Evolutionary conservation across 2,888 invertebrate genomes (phyloP).

Genomic region (Seira sanloemensis): DNA sequence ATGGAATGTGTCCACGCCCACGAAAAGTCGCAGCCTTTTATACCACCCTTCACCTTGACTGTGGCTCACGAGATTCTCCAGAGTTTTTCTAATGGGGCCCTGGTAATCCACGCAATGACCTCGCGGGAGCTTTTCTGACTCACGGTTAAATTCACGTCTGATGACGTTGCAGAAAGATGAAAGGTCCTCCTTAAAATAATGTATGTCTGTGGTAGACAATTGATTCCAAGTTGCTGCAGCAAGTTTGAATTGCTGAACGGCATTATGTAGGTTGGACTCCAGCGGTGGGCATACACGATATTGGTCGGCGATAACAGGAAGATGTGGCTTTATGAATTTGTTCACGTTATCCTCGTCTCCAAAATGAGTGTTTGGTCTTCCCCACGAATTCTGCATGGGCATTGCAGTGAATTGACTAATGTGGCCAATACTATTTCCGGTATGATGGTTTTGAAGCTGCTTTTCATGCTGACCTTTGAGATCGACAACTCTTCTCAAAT

Average conservation of each 20-base stretch:
- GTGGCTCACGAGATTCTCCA: conserved; percentile 32
- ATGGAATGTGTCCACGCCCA: conserved; percentile 33
- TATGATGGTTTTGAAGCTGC: too few relatives aligned
- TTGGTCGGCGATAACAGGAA: too few relatives aligned
- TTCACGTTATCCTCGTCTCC: too few relatives aligned
- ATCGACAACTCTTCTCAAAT: too few relatives aligned
- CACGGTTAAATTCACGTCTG: conserved; percentile 46
- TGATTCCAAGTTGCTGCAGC: too few relatives aligned
- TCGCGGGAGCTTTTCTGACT: conserved; percentile 34
- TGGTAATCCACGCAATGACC: background rate
- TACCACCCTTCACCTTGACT: conserved; percentile 35
- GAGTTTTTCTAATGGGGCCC: conserved; percentile 6
- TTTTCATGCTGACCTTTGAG: too few relatives aligned
- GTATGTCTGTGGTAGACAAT: too few relatives aligned
- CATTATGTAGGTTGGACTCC: conserved; percentile 27
- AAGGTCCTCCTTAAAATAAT: conserved; percentile 43
- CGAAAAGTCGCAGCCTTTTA: conserved; percentile 24
- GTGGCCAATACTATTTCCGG: too few relatives aligned
- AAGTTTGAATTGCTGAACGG: conserved; percentile 20
- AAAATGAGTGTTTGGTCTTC: conserved; percentile 15
- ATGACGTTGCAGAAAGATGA: conserved; percentile 27
- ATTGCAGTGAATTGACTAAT: too few relatives aligned
- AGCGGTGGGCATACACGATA: conserved; percentile 45
- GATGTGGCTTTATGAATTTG: too few relatives aligned
- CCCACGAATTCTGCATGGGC: conserved; percentile 40